Evolutionary conservation across 2,113 vertebrate species (phyloP).

Genomic region (Hypomesus transpacificus): DNA sequence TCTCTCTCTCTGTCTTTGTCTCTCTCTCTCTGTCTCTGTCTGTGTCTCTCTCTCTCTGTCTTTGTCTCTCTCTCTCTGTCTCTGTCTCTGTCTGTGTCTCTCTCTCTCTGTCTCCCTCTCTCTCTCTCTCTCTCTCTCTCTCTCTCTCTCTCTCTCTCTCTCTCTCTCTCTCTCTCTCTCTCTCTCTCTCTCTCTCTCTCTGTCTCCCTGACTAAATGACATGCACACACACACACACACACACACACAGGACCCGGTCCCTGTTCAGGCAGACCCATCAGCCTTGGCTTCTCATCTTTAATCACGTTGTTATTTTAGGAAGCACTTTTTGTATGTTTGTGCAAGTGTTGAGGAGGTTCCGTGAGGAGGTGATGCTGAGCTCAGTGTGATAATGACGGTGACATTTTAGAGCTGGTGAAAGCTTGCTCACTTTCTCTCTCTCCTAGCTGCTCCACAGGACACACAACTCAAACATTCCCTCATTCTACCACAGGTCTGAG

Average conservation of each 20-base stretch:
- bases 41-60: no score
- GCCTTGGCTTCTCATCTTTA: constrained; percentile 6
- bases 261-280: neutral
- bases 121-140: no score
- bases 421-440: neutral
- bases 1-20: no score
- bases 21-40: no score
- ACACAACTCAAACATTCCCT: neutral
- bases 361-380: no score
- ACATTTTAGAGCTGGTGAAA: neutral
- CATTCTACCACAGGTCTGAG: no score
- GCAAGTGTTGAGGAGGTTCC: neutral
- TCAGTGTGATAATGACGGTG: constrained; percentile 13
- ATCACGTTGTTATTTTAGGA: neutral
- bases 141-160: no score
- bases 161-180: no score
- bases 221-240: constrained; percentile 11
- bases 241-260: constrained; percentile 7
- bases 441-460: neutral
- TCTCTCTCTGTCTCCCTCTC: no score
- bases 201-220: neutral
- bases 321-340: neutral
- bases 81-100: no score
- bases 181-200: constrained; percentile 16
- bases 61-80: no score